These are phyloP conservation scores for Apis florea DNA, from an alignment of 1,140 invertebrate genomes.

Conservation along the genomic window DNA sequence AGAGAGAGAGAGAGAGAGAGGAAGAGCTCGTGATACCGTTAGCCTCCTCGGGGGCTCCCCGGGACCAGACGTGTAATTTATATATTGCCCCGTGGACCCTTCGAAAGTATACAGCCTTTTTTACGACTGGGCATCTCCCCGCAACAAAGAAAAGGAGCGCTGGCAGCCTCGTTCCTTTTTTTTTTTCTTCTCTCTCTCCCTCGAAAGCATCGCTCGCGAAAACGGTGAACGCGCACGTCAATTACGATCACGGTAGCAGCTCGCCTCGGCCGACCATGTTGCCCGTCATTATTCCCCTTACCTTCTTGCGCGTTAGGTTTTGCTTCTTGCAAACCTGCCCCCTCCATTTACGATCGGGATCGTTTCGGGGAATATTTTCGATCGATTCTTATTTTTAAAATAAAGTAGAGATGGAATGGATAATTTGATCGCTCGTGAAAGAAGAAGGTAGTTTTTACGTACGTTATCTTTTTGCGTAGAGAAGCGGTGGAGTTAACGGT, in stretches of 20 bases:
- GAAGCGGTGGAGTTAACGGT: too few relatives aligned
- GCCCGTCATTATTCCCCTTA: constrained; percentile 47
- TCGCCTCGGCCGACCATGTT: constrained; percentile 56
- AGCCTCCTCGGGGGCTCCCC: constrained; percentile 63
- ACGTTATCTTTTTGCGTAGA: too few relatives aligned
- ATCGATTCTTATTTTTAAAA: too few relatives aligned
- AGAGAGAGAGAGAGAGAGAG: constrained; percentile 11
- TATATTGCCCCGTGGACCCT: constrained; percentile 68
- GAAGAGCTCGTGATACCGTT: constrained; percentile 65
- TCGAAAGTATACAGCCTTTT: constrained; percentile 56
- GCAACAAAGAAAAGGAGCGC: constrained; percentile 7
- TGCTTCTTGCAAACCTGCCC: constrained; percentile 11
- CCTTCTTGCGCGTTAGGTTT: constrained; percentile 12
- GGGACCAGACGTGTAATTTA: constrained; percentile 74
- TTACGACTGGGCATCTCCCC: constrained; percentile 43
- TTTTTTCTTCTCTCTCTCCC: too few relatives aligned
- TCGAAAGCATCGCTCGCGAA: constrained; percentile 11
- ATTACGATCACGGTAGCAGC: constrained; percentile 68
- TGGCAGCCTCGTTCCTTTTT: constrained; percentile 16
- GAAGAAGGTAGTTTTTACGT: too few relatives aligned
- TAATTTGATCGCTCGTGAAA: too few relatives aligned
- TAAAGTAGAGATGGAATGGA: too few relatives aligned
- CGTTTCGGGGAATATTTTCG: too few relatives aligned
- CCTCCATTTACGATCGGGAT: constrained; percentile 18
- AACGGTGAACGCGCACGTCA: constrained; percentile 64